phyloP scores from a whole-genome alignment of 53 echinoderm and acorn worm genomes.

The Arbacia lixula region DNA sequence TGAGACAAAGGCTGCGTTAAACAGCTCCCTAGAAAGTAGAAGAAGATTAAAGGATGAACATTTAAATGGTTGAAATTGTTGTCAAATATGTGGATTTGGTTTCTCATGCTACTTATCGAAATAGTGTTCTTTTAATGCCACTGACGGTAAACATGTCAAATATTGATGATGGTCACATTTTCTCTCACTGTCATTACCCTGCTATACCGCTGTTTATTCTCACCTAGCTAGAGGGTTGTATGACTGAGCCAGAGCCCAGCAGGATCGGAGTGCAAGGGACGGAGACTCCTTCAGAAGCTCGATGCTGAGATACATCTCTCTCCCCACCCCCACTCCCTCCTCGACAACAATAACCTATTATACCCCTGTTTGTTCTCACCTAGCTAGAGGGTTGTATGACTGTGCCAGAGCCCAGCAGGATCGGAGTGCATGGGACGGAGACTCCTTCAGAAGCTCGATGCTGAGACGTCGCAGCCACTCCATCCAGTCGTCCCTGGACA shows the following conservation, averaged over 20 bases:
- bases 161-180: too few relatives aligned
- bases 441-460: constrained; percentile 94
- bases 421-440: constrained; percentile 93
- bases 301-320: constrained; percentile 91
- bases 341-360: too few relatives aligned
- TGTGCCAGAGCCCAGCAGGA: constrained; percentile 98
- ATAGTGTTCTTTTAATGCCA: too few relatives aligned
- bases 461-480: constrained; percentile 96
- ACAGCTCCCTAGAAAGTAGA: constrained; percentile 76
- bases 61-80: too few relatives aligned
- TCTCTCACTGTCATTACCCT: too few relatives aligned
- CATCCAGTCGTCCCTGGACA: constrained; percentile 97
- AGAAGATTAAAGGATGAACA: too few relatives aligned
- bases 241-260: constrained; percentile 94
- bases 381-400: constrained; percentile 92
- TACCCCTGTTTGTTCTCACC: constrained; percentile 69
- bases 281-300: constrained; percentile 97
- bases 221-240: constrained; percentile 98
- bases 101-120: too few relatives aligned
- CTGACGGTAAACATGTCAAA: too few relatives aligned
- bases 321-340: too few relatives aligned
- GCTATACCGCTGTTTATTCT: too few relatives aligned
- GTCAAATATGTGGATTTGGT: too few relatives aligned
- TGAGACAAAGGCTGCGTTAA: constrained; percentile 97
- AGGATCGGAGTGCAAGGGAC: constrained; percentile 92